Percentiles rank a stretch among this genome's conserved stretches.
These are phyloP conservation scores for Pantherophis alleghaniensis DNA, from an alignment of 2,797 vertebrate species.

Conservation along the genomic window DNA sequence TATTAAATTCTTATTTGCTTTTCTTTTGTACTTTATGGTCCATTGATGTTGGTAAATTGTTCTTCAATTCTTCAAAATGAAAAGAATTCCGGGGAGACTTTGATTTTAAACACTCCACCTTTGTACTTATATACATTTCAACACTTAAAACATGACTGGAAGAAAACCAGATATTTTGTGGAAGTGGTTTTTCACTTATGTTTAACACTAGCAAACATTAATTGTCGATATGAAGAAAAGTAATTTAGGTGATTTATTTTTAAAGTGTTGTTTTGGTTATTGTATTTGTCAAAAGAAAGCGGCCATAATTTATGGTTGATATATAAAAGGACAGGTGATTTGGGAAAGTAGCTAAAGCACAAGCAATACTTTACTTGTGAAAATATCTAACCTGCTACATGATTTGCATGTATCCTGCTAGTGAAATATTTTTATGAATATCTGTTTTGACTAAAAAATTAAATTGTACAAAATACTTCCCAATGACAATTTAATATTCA, in stretches of 20 bases:
- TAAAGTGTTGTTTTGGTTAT: not conserved
- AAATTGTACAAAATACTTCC: slow-evolving; percentile 49
- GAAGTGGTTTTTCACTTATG: not conserved
- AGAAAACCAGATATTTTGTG: not conserved
- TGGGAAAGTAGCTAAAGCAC: slow-evolving; percentile 12
- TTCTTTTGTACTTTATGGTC: not conserved
- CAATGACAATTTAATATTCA: not conserved
- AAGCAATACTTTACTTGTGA: not conserved
- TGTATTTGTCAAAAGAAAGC: not conserved
- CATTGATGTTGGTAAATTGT: not conserved
- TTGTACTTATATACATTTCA: not conserved
- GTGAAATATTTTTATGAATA: slow-evolving; percentile 46
- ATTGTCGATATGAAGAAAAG: not conserved
- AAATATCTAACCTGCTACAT: not conserved
- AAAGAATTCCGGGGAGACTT: not conserved
- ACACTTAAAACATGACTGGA: not conserved
- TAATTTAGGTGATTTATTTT: not conserved
- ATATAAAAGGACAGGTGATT: slow-evolving; percentile 14
- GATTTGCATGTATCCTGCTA: slow-evolving; percentile 46
- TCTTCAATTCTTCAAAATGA: not conserved
- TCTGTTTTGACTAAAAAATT: slow-evolving; percentile 61
- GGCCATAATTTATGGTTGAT: not conserved
- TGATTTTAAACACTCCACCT: not conserved
- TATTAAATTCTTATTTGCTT: not conserved
- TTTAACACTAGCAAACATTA: not conserved